Conservation (phyloP, 1,140 invertebrate genomes). For the Hestina assimilis region DNA sequence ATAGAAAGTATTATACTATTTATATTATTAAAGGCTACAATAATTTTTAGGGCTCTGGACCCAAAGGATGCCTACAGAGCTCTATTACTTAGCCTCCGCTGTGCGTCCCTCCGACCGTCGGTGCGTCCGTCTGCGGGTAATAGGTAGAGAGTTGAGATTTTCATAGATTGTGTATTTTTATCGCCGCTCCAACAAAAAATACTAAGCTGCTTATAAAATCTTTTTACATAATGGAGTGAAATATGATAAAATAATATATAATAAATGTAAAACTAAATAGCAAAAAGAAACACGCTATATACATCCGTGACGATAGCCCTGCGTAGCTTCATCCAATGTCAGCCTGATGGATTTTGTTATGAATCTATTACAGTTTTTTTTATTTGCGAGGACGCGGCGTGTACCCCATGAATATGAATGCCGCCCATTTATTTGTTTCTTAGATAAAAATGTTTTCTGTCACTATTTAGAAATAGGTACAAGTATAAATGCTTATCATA, state of each 20-base stretch:
- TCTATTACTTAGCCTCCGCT: too few relatives aligned
- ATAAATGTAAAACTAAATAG: background rate
- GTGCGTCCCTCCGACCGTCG: too few relatives aligned
- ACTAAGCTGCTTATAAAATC: too few relatives aligned
- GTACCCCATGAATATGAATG: slow-evolving; percentile 46
- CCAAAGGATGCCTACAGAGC: too few relatives aligned
- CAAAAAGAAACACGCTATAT: slow-evolving; percentile 35
- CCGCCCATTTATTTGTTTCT: background rate
- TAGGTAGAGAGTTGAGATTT: too few relatives aligned
- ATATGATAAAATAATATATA: background rate
- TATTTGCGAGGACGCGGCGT: slow-evolving; percentile 42
- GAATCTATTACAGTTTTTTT: slow-evolving; percentile 64
- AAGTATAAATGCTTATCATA: too few relatives aligned
- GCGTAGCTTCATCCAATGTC: slow-evolving; percentile 44
- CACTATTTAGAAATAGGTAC: slow-evolving; percentile 1
- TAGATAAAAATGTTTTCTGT: background rate
- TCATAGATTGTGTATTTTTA: too few relatives aligned
- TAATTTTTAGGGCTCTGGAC: too few relatives aligned
- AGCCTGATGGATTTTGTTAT: slow-evolving; percentile 66
- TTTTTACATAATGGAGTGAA: too few relatives aligned
- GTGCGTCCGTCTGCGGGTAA: too few relatives aligned
- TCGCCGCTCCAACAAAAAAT: too few relatives aligned
- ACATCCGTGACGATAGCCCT: slow-evolving; percentile 30
- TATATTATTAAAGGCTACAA: too few relatives aligned
- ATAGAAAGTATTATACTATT: background rate